Conservation (phyloP, 92 coral and sea anemone species). For the Pocillopora grandis region DNA sequence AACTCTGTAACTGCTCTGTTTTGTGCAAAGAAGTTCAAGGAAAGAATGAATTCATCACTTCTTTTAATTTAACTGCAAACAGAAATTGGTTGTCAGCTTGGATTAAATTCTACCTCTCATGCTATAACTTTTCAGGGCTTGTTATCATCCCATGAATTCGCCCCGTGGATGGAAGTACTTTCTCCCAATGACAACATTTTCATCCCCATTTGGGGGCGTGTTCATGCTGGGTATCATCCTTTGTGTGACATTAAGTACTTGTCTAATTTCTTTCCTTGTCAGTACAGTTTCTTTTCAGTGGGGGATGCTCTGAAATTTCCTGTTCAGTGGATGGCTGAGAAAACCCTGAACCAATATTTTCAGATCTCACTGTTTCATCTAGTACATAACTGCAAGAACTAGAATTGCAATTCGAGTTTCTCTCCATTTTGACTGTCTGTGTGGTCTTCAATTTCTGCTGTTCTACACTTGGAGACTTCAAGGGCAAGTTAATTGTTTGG, state of each 20-base stretch:
- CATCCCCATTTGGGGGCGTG: too few relatives aligned
- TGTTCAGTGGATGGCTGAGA: not conserved
- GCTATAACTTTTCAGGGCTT: too few relatives aligned
- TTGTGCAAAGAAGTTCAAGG: too few relatives aligned
- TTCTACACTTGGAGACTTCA: not conserved
- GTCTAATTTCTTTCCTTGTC: not conserved
- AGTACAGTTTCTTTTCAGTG: constrained; percentile 1
- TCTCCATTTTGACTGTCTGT: not conserved
- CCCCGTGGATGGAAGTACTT: too few relatives aligned
- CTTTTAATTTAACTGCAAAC: too few relatives aligned
- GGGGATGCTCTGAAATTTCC: not conserved
- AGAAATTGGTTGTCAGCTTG: too few relatives aligned
- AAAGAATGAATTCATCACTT: too few relatives aligned
- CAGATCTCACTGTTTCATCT: not conserved
- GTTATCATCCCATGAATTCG: too few relatives aligned
- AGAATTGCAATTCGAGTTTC: too few relatives aligned
- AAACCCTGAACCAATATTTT: not conserved
- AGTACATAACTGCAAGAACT: not conserved
- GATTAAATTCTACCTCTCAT: too few relatives aligned
- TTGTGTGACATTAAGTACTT: not conserved
- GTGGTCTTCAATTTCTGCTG: not conserved
- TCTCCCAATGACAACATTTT: too few relatives aligned
- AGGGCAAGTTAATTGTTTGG: constrained; percentile 4
- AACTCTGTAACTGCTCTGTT: too few relatives aligned
- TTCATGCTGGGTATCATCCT: not conserved